Evolutionary conservation across 2,797 vertebrate genomes (phyloP), one percentile per base, ranked within the genome.

Genomic region (Hoplostethus atlanticus): DNA sequence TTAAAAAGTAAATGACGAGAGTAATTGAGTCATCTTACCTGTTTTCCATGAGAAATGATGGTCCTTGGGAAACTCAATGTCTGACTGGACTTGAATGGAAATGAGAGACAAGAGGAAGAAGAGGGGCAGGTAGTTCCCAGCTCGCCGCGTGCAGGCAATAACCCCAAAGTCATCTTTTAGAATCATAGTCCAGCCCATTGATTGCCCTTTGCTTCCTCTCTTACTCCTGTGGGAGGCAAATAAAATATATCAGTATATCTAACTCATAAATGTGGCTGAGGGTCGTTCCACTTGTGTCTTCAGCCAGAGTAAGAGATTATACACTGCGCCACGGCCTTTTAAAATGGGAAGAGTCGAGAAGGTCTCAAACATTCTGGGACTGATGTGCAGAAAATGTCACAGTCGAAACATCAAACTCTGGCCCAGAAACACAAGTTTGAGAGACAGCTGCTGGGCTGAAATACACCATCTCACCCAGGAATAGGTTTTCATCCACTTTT

Each of bases 161-260:
- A 92, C 92, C 92, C 94, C 90, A 88, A 93, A 93, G 90, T 93
- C 94, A 94, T 95, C 89, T 92, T 94, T 95, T 59, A 95, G 94
- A 96, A 95, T 95, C 98, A 99, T 99, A 96, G 95, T 98, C 97
- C 94, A 95, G 93, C 91, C 84, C 90, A 93, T 94, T 95, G 83
- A 84, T 21, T 21, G 21, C 21, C 21, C 87, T 74, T 78, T 81
- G 85, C 92, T 89, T 92, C 91, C 90, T 91, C 92, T 90, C 90
- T 92, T 96, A 95, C 84, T 94, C 95, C 97, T 98, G 88, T 64
- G 90, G 92, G 73, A 80, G 86, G 73, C 77, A 89, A 48, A 87
- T 44, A 68, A 55, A 72, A 90, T 79, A 79, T 51, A 79, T 7
- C 68, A 87, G 71, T 21, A 55, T 63, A 72, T 70, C 31, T 79